Evolutionary conservation across 2,888 invertebrate species (phyloP).

Genomic region (Protonemura montana): DNA sequence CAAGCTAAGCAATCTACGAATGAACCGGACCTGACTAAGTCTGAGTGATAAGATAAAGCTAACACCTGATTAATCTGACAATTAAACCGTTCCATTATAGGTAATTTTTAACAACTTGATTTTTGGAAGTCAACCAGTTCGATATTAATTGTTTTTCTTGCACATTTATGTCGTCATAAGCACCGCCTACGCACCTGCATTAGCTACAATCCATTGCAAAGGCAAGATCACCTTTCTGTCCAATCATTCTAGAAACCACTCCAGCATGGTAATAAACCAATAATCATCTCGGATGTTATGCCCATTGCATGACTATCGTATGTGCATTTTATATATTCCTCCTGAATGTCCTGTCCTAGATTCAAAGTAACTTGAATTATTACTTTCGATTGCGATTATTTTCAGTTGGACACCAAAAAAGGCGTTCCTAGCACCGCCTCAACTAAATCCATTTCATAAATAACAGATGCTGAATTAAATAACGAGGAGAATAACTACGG

Average conservation of each 20-base stretch:
- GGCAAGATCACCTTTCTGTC: background rate
- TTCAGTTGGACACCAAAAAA: slow-evolving; percentile 38
- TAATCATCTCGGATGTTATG: background rate
- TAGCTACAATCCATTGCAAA: background rate
- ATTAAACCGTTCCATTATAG: background rate
- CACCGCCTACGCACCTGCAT: background rate
- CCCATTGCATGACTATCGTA: slow-evolving; percentile 18
- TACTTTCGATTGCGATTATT: slow-evolving; percentile 19
- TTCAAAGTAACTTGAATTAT: slow-evolving; percentile 19
- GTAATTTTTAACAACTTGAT: background rate
- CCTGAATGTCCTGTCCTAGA: slow-evolving; percentile 1
- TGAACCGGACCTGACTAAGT: background rate
- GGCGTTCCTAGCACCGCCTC: slow-evolving; percentile 34
- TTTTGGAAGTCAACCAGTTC: background rate
- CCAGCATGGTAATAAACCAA: background rate
- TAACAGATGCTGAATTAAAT: slow-evolving; percentile 13
- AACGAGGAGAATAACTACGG: background rate
- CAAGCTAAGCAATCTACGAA: background rate
- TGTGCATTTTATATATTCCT: background rate
- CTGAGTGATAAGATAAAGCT: background rate
- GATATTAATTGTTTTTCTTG: background rate
- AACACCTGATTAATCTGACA: background rate
- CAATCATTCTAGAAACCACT: background rate
- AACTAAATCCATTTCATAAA: slow-evolving; percentile 27
- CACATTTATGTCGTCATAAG: background rate